Evolutionary conservation across 2,888 invertebrate species (phyloP), one percentile per base, ranked within the genome.

Genomic region (Aphelenchoides bicaudatus): DNA sequence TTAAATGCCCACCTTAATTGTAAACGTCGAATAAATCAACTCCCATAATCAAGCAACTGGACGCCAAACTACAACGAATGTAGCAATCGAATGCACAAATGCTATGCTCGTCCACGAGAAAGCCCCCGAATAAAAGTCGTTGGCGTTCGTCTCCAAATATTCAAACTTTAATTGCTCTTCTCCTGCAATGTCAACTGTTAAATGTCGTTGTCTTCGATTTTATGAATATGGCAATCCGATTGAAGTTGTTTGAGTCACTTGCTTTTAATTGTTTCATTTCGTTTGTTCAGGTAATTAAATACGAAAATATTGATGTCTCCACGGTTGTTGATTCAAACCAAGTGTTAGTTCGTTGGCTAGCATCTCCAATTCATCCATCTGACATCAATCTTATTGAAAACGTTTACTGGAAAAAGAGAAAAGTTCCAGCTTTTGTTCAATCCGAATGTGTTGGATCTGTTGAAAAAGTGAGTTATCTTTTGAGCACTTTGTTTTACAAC

Each of bases 361-460:
- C 72, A n/a, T 64, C 73, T n/a, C 74, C 75, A 3, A 56, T 75
- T 25, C 73, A 74, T 57, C 75, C 75, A 2, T 43, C 72, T 13
- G 75, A 75, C 59, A 69, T 75, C 46, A 76, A 76, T 10, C 59
- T 61, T 16, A 30, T 65, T n/a, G 21, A 59, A 50, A 59, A 59
- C 5, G 50, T 38, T 4, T 61, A 61, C 37, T 31, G 30, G 4
- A 21, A 64, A 8, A 63, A 64, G 6, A 23, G 34, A 13, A 52
- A 60, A 8, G 83, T 92, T 16, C 96, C 96, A 1, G 87, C 88
- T 8, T 84, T 90, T 54, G 87, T 87, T 2, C 96, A 96, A 10
- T 90, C 89, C 81, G 96, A 98, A 84, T 93, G 92, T 53, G 89
- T 94, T 1, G 94, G 88, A 1, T 84, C 88, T 80, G 85, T 96